Conservation (phyloP, 92 coral and sea anemone genomes). For the Zoanthus gigantus region DNA sequence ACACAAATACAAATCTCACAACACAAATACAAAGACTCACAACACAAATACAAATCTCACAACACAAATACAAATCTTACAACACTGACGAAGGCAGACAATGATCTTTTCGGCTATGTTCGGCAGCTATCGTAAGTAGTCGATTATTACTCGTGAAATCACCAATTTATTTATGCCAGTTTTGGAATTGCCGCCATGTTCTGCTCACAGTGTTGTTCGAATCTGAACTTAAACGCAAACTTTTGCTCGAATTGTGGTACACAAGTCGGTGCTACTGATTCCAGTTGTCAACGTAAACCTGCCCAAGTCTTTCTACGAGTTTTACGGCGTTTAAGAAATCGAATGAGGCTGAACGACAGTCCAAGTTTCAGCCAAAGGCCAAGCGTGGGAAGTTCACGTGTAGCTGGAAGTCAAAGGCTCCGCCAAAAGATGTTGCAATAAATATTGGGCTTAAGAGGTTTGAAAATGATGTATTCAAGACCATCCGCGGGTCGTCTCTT, state of each 20-base stretch:
- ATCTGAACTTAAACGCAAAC: constrained; percentile 32
- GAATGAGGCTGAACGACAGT: constrained; percentile 15
- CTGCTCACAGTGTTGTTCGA: constrained; percentile 40
- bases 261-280: constrained; percentile 29
- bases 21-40: too few species aligned
- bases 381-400: neutral
- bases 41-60: too few species aligned
- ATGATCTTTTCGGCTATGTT: constrained; percentile 32
- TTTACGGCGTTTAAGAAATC: constrained; percentile 15
- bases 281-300: constrained; percentile 9
- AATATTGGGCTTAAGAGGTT: constrained; percentile 3
- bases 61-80: too few species aligned
- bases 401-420: neutral
- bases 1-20: too few species aligned
- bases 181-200: constrained; percentile 30
- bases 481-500: constrained; percentile 6
- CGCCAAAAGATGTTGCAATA: neutral
- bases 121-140: constrained; percentile 36
- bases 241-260: constrained; percentile 36
- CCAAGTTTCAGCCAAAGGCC: constrained; percentile 29
- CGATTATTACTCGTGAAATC: constrained; percentile 23
- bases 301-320: constrained; percentile 21
- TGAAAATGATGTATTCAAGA: neutral
- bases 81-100: constrained; percentile 14
- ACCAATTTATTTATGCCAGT: constrained; percentile 18